phyloP scores from a whole-genome alignment of 2,113 vertebrate species.

The Passer domesticus region DNA sequence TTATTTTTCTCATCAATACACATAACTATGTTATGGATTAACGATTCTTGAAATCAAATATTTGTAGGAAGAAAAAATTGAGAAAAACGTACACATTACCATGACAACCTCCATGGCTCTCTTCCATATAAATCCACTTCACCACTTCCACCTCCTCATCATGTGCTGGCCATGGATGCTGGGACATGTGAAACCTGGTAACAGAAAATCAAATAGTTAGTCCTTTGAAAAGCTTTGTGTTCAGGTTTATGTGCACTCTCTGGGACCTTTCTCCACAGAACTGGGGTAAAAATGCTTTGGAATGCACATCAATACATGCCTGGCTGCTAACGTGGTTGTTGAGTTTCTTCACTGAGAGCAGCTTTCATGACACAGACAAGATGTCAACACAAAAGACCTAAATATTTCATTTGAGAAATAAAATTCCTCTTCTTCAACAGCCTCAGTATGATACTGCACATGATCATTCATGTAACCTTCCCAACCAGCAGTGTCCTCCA shows the following conservation, averaged over 20 bases:
- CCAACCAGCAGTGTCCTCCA: background rate
- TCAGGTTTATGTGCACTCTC: background rate
- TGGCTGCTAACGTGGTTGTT: background rate
- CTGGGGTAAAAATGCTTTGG: background rate
- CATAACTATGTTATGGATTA: background rate
- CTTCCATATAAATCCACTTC: slow-evolving; percentile 73
- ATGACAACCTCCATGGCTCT: slow-evolving; percentile 67
- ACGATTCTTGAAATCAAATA: background rate
- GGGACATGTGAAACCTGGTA: slow-evolving; percentile 60
- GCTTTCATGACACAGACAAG: background rate
- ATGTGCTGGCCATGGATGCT: slow-evolving; percentile 69
- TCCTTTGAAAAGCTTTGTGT: background rate
- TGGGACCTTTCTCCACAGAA: background rate
- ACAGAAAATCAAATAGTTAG: background rate
- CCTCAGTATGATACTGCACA: background rate
- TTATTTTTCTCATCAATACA: background rate
- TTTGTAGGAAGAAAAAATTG: background rate
- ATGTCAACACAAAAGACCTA: background rate
- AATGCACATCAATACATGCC: background rate
- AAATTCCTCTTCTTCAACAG: background rate
- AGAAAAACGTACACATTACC: slow-evolving; percentile 40
- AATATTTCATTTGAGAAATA: background rate
- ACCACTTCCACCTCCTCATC: slow-evolving; percentile 67
- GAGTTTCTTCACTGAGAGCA: background rate
- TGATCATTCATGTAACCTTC: background rate